These are phyloP conservation scores for Gila orcuttii DNA, from an alignment of 2,113 vertebrate species.

Conservation along the genomic window DNA sequence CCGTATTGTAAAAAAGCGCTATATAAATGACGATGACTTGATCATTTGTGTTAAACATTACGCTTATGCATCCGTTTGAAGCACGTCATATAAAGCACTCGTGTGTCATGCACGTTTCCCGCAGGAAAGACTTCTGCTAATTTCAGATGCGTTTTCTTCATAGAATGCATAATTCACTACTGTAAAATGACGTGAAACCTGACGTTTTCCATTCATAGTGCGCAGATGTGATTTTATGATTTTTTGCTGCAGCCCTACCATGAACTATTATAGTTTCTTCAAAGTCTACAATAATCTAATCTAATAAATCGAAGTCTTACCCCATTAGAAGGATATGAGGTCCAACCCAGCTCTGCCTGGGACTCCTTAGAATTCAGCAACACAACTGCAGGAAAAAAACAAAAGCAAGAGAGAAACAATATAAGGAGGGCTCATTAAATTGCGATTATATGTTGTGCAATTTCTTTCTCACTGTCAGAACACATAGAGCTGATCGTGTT, in stretches of 20 bases:
- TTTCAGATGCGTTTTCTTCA: not conserved
- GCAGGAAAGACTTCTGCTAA: not conserved
- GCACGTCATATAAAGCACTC: too few species aligned
- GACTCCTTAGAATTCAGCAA: conserved; percentile 96
- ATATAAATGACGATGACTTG: too few species aligned
- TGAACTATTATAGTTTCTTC: not conserved
- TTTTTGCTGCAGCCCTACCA: not conserved
- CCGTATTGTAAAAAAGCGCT: too few species aligned
- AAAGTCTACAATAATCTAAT: not conserved
- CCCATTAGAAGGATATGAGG: conserved; percentile 88
- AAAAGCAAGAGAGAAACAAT: conserved; percentile 11
- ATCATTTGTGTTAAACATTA: too few species aligned
- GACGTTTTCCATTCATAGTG: not conserved
- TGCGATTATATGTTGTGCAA: not conserved
- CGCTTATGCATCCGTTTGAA: too few species aligned
- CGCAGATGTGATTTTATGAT: not conserved
- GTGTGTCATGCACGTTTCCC: not conserved
- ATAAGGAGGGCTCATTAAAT: not conserved
- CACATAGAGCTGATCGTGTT: not conserved
- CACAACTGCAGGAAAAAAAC: conserved; percentile 77
- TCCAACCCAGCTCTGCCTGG: conserved; percentile 95
- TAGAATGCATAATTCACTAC: not conserved
- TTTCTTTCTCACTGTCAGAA: conserved; percentile 32
- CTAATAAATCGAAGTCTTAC: conserved; percentile 71
- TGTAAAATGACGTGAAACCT: not conserved